Base-by-base conservation (phyloP, 1,140 invertebrate genomes). In the Leptonema lineaticorne region DNA sequence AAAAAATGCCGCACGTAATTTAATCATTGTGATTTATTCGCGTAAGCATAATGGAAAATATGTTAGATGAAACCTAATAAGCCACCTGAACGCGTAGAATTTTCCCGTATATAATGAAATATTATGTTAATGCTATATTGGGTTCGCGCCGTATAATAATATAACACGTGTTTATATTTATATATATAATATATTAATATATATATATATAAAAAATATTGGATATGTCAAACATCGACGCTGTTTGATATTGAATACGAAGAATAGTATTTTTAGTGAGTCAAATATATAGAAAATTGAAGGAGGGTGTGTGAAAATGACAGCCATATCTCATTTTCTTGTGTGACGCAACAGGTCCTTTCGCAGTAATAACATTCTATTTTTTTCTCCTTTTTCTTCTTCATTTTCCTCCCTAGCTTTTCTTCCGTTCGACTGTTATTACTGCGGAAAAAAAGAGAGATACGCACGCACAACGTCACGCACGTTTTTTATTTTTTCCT, bases 321-420 rank as follows among this genome's bases (percentile, higher is more conserved):
- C 50, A 53, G 50, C 50, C 50, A 53, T 53, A 53, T 53, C 50
- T 53, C 50, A 53, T 53, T 53, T 53, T 53, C 50, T 53, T 53
- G 50, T 26, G 5, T 24, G 50, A 53, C 4, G 50, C 50, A 53
- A 53, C 50, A 53, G 50, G 50, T 53, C 20, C 27, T 24, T 24
- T 53, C n/a, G 11, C 27, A 53, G 50, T 53, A 53, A 53, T 53
- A 53, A 53, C 24, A 53, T 20, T 14, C 20, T 24, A 53, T 53
- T 14, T 53, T 26, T 22, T 14, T 41, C 2, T 41, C 11, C 16
- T 4, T 2, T 2, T 41, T 41, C 1, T 41, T 41, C 16, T 41
- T 41, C 16, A 14, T 41, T 41, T 41, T 9, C 37, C 9, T 4
- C 16, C 9, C 37, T n/a, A n/a, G n/a, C n/a, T n/a, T n/a, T n/a